Evolutionary conservation across 1,140 invertebrate genomes (phyloP), one percentile per base, ranked within the genome.

Genomic region (Fopius arisanus): DNA sequence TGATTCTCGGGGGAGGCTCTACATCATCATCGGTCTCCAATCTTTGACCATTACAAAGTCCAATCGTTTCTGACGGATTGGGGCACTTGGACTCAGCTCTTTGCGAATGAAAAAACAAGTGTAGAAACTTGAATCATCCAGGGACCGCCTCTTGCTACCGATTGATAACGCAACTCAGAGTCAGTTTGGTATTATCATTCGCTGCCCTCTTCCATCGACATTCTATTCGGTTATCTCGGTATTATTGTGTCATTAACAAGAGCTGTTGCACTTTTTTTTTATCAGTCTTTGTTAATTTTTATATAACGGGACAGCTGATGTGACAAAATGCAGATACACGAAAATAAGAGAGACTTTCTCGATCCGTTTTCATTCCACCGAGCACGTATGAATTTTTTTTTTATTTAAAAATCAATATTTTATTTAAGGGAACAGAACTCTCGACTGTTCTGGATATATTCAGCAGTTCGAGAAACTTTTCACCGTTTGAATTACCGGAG

Each of bases 21-120:
- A 82, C 79, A 83, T 80, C 78, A 83, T 76, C 77, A 75, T 28
- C 70, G 80, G 82, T 83, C 72, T 75, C 70, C 81, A 85, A 85
- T 84, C 84, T 87, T 86, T 85, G 84, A 84, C 80, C 83, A 82
- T 78, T 83, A 67, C 85, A 86, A 87, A 86, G 84, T 87, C 85
- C 85, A 82, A 78, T 73, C 78, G 68, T 66, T 72, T 76, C 33
- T 33, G 67, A 72, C 62, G 65, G 72, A 67, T 73, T 73, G 43
- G n/a, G 16, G 43, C 43, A 16, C 43, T 48, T 48, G 7, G 33
- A 48, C 43, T 48, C 43, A 48, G 43, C 43, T 67, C 63, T 72
- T 69, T 54, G 43, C 68, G 14, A 71, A 70, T 54, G 51, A 73
- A 16, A 51, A 51, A 28, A 48, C 63, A 37, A 69, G 62, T 33